A percentile compares a stretch with the other conserved stretches of the same genome.
phyloP scores from a whole-genome alignment of 1,140 invertebrate genomes.

The Pogonognathellus flavescens region DNA sequence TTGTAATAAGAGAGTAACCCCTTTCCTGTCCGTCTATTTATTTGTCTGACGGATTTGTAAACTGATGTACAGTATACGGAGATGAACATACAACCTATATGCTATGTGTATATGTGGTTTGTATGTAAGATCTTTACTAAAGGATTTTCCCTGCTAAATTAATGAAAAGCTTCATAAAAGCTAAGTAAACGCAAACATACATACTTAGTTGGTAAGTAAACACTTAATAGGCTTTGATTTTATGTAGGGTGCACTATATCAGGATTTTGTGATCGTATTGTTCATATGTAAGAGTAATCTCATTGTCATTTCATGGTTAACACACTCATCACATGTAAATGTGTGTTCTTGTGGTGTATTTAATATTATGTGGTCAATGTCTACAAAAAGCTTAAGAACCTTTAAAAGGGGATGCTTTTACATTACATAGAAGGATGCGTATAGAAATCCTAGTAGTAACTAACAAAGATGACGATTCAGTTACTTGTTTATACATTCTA shows the following conservation, averaged over 20 bases:
- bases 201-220: neutral
- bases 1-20: neutral
- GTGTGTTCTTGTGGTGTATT: neutral
- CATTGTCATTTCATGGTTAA: conserved; percentile 30
- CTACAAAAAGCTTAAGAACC: neutral
- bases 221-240: neutral
- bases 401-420: neutral
- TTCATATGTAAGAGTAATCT: neutral
- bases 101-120: too few species aligned
- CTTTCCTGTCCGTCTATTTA: conserved; percentile 9
- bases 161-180: neutral
- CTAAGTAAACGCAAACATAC: neutral
- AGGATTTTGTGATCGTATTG: neutral
- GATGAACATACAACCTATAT: too few species aligned
- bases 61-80: too few species aligned
- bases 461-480: too few species aligned
- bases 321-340: conserved; percentile 12
- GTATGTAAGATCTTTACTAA: too few species aligned
- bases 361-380: neutral
- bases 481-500: too few species aligned
- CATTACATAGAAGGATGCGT: neutral
- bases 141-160: neutral
- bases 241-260: conserved; percentile 23
- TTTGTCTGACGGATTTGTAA: too few species aligned
- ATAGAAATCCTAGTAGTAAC: neutral